Base-by-base conservation (phyloP, 2,888 invertebrate genomes). In the Torymus auratus region DNA sequence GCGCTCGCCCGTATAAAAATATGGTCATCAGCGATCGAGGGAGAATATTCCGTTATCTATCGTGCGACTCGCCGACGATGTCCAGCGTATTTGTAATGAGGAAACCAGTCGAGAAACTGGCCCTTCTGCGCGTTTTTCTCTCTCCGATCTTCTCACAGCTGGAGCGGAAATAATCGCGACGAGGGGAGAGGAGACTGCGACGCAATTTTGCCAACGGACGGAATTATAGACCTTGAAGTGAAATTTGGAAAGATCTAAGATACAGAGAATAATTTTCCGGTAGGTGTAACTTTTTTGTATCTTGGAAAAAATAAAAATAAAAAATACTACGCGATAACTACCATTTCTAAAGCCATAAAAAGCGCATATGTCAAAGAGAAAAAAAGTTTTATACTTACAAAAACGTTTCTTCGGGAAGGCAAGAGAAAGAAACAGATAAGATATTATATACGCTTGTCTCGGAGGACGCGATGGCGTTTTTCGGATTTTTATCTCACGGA, bases 401-500 rank as follows among this genome's bases (percentile, higher is more conserved):
- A 41, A 41, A 41, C 41, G 7, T 41, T 7, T 41, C 41, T 41
- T 41, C 1, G 7, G 1, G 41, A 10, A 50, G 55, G 23, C 2
- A 41, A 55, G 28, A 64, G 55, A 15, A 58, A 64, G 58, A 23
- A 15, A 12, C 52, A n/a, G 77, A 81, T 81, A 77, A 81, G 77
- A 81, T 78, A n/a, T n/a, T n/a, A n/a, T n/a, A 2, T 20, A 60
- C 52, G 52, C 28, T 56, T 60, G 53, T 14, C 23, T 41, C 50
- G 4, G 13, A 50, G 58, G 71, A 71, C 62, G 41, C 7, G 67
- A n/a, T 20, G 71, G 50, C 67, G 61, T 70, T 61, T 81, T 70
- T 74, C 50, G 74, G 74, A 73, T 65, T 78, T 78, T 81, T 81
- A 81, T 81, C 74, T 81, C 55, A 13, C n/a, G 56, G 69, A 81